Base-by-base conservation (phyloP, 2,888 invertebrate genomes). In the Agrilus mali region DNA sequence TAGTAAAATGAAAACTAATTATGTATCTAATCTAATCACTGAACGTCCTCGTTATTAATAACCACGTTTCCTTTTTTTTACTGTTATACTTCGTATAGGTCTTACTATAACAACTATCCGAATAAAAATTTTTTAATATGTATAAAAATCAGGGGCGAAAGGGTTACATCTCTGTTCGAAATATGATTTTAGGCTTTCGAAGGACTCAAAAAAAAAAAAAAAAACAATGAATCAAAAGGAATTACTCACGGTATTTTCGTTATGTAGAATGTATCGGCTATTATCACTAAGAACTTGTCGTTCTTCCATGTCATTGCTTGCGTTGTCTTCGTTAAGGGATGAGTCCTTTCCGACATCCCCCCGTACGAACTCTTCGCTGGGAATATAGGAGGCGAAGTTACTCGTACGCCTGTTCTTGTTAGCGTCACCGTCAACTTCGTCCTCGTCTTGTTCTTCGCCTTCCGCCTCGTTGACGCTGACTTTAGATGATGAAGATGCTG, bases 341-440 rank as follows among this genome's bases (percentile, higher is more conserved):
- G 12, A 8, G n/a, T 43, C 38, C 15, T 48, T 50, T 16, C 47
- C 46, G 8, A 47, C 61, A 15, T 69, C 63, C 3, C 71, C 72
- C 13, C 71, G 69, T 1, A 70, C 68, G 46, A 71, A 57, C 48
- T 60, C 59, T 48, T 58, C 62, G 27, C 54, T 52, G 55, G 75
- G 74, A 55, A 77, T 77, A 58, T 75, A 77, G 42, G 77, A 77
- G 44, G 77, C 75, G 58, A 75, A 75, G 60, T 77, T 73, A 51
- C 74, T 75, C 5, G 75, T 72, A 40, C 73, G 73, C 56, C 71
- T 73, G 13, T 34, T 17, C 15, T 17, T 27, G 6, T 22, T 22
- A 27, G 10, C 10, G 27, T 27, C 27, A 27, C 27, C 27, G 8
- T 27, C 40, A 12, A 15, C 20, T 4, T 22, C 22, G 36, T 20